A percentile compares a stretch with the other conserved stretches of the same genome.
Conservation (phyloP, 2,113 vertebrate species). For the Neotoma lepida region DNA sequence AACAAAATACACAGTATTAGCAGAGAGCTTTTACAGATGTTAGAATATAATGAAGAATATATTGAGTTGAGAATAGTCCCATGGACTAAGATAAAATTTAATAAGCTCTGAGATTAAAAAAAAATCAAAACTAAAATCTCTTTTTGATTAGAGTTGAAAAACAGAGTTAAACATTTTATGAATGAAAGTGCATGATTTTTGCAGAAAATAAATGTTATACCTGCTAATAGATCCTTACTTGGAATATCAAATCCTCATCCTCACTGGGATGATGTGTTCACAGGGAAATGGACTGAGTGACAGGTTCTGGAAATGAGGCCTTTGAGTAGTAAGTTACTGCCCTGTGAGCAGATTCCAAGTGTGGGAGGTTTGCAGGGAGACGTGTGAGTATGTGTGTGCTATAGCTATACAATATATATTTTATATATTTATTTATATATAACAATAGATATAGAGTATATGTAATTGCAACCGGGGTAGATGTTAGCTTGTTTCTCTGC, state of each 20-base stretch:
- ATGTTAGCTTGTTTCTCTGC: neutral
- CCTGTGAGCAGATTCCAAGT: neutral
- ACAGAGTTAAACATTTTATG: neutral
- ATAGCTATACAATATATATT: neutral
- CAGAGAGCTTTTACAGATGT: neutral
- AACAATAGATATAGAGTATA: neutral
- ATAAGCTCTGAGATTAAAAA: neutral
- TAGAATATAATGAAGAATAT: neutral
- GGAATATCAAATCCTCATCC: rapidly evolving
- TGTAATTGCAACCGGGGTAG: neutral
- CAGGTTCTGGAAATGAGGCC: neutral
- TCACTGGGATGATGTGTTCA: too few species aligned
- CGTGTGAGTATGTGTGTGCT: neutral
- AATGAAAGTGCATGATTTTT: neutral
- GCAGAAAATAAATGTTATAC: neutral
- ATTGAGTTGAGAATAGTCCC: neutral
- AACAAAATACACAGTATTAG: neutral
- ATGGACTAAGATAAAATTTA: neutral
- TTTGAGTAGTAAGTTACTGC: neutral
- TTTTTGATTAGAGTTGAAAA: neutral
- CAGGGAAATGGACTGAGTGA: neutral
- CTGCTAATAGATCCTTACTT: neutral
- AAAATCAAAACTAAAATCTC: neutral
- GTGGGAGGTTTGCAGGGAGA: neutral
- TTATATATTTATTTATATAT: neutral